Base-by-base conservation (phyloP, 2,888 invertebrate species). In the Drosophila suboccidentalis region DNA sequence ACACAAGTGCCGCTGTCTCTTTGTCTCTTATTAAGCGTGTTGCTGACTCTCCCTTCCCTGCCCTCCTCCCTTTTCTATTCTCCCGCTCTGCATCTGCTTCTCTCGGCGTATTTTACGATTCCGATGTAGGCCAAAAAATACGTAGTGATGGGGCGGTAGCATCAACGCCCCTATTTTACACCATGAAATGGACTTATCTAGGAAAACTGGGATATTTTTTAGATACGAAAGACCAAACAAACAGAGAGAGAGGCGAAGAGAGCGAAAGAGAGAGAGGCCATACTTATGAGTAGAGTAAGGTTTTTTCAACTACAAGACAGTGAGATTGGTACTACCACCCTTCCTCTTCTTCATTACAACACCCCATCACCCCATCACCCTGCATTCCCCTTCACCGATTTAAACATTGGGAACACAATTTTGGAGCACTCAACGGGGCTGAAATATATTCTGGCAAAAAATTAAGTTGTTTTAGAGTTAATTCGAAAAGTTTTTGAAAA, bases 381-480 rank as follows among this genome's bases (percentile, higher is more conserved):
- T 5, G 5, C 26, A 26, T 26, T 3, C 26, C 15, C n/a, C 15
- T 1, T 4, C 39, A 26, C 15, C 11, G 10, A 2, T 6, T 43
- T 44, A 41, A 58, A 59, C 68, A 65, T 19, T 69, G 69, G 54
- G 49, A 63, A 61, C 44, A 67, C 44, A 62, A 70, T 71, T 78
- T 77, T 10, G 53, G 54, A 53, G 62, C 66, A 50, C 74, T 55
- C 66, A 60, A 44, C 50, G 62, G 62, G 60, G 50, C 68, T 72
- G 69, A 57, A 57, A 72, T 68, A 76, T 67, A 57, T 75, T 67
- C 67, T 57, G 61, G 67, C 61, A 60, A 65, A 51, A 32, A 78
- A 81, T 81, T 79, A 77, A 81, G 81, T 81, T 81, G 79, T 81
- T 81, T 81, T 81, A 74, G 71, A 81, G 81, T 81, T 76, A 78